phyloP scores from a whole-genome alignment of 2,113 vertebrate genomes.

The Ictalurus furcatus region DNA sequence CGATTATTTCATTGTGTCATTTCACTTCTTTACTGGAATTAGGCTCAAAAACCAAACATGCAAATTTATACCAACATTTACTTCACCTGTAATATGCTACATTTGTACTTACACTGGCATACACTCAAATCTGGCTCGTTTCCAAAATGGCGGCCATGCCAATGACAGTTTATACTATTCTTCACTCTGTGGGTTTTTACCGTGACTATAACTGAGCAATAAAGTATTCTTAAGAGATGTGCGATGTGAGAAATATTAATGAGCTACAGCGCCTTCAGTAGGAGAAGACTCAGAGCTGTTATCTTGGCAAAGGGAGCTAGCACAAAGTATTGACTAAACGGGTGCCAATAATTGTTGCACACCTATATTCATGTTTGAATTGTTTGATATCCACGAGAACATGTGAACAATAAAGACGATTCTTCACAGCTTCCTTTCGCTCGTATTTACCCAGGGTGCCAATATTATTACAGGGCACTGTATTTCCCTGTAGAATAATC shows the following conservation, averaged over 20 bases:
- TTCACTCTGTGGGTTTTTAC: not conserved
- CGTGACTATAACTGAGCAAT: not conserved
- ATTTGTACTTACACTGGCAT: not conserved
- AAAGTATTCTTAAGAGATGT: not conserved
- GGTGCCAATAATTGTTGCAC: no score
- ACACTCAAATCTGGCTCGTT: not conserved
- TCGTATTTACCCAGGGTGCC: no score
- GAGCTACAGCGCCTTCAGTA: not conserved
- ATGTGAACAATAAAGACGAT: no score
- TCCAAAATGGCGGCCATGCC: not conserved
- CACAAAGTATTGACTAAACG: no score
- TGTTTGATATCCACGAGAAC: no score
- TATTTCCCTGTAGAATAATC: not conserved
- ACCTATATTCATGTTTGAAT: no score
- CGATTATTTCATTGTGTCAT: no score
- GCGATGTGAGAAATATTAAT: not conserved
- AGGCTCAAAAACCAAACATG: not conserved
- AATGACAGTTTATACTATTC: not conserved
- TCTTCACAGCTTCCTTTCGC: no score
- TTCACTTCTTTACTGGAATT: not conserved
- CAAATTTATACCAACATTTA: not conserved
- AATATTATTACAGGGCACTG: no score
- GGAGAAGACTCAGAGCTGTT: no score
- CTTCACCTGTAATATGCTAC: not conserved
- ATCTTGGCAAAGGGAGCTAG: no score